A percentile compares a stretch with the other conserved stretches of the same genome.
These are phyloP conservation scores for Tachysurus vachellii DNA, from an alignment of 2,113 vertebrate species.

Conservation along the genomic window DNA sequence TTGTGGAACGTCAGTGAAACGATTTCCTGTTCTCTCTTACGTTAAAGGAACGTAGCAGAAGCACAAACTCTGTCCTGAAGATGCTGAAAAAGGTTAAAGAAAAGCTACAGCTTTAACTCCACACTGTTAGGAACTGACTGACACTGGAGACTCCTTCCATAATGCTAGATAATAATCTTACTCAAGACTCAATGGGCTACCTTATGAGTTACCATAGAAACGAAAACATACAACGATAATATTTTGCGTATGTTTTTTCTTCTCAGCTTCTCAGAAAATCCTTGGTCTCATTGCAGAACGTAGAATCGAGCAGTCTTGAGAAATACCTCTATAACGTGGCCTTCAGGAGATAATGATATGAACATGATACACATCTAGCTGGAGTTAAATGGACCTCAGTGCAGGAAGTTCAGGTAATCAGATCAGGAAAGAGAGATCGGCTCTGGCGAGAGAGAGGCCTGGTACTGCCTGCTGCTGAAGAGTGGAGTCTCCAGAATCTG, in stretches of 20 bases:
- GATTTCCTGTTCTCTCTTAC: background rate
- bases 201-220: background rate
- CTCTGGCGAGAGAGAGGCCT: background rate
- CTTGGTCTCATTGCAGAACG: background rate
- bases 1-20: background rate
- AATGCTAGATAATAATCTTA: background rate
- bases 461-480: too few species aligned
- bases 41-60: background rate
- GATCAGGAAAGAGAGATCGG: slow-evolving; percentile 1
- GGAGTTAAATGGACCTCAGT: slow-evolving; percentile 11
- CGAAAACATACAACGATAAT: background rate
- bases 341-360: background rate
- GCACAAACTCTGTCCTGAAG: background rate
- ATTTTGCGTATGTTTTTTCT: background rate
- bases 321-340: background rate
- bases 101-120: background rate
- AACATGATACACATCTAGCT: background rate
- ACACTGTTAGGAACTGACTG: background rate
- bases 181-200: background rate
- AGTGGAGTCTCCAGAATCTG: background rate
- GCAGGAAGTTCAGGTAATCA: slow-evolving; percentile 12
- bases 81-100: background rate
- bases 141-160: background rate
- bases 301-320: background rate
- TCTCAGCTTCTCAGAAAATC: background rate